Conservation (phyloP, 2,888 invertebrate genomes). For the Spisula subtruncata region DNA sequence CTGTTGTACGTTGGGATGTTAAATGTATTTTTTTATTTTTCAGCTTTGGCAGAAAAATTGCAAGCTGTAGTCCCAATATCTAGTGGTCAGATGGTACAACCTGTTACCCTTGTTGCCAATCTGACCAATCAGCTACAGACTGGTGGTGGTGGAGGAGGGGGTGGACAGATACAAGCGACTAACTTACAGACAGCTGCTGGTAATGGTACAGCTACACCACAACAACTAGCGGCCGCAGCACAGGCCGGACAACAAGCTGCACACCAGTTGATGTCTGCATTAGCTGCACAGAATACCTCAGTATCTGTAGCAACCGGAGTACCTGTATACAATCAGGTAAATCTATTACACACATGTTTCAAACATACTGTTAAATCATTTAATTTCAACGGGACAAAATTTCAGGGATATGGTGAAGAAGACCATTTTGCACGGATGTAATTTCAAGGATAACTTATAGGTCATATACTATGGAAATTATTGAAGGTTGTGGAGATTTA, state of each 20-base stretch:
- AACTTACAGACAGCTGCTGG: constrained; percentile 35
- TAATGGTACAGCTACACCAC: constrained; percentile 66
- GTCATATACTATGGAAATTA: too few relatives aligned
- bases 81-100: constrained; percentile 69
- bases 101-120: constrained; percentile 75
- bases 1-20: neutral
- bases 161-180: constrained; percentile 40
- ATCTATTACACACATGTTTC: too few relatives aligned
- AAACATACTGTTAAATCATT: too few relatives aligned
- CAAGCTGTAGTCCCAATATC: constrained; percentile 74
- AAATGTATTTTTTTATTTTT: constrained; percentile 5
- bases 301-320: constrained; percentile 42
- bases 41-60: constrained; percentile 74
- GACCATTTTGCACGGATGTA: too few relatives aligned
- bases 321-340: constrained; percentile 66
- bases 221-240: constrained; percentile 68
- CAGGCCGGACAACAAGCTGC: constrained; percentile 71
- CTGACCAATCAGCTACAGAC: constrained; percentile 59
- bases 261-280: constrained; percentile 68
- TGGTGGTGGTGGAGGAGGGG: constrained; percentile 28
- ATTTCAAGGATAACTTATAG: too few relatives aligned
- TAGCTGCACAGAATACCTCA: constrained; percentile 69
- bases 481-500: too few relatives aligned
- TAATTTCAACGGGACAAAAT: too few relatives aligned
- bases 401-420: too few relatives aligned